Evolutionary conservation across 1,140 invertebrate species (phyloP).

Genomic region (Dreissena rostriformis): DNA sequence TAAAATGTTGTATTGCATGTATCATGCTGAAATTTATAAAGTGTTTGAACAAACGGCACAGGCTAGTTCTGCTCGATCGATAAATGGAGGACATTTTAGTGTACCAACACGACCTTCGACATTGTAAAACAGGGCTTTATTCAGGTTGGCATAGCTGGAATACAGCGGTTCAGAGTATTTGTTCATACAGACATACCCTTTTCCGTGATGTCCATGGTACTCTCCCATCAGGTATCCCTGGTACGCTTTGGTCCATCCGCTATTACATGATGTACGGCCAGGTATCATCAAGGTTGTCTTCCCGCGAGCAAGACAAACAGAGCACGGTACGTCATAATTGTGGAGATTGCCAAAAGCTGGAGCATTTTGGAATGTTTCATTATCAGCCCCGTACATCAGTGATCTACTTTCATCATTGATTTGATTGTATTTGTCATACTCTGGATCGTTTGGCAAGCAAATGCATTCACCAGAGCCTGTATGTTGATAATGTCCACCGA

Average conservation of each 20-base stretch:
- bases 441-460: no score
- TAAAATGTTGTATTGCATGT: no score
- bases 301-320: background rate
- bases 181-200: conserved; percentile 51
- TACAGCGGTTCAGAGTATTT: conserved; percentile 1
- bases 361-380: no score
- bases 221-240: background rate
- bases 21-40: no score
- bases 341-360: background rate
- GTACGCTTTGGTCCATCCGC: background rate
- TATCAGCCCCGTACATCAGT: no score
- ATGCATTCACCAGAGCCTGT: no score
- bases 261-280: background rate
- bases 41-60: no score
- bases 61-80: background rate
- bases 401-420: no score
- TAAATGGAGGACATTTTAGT: conserved; percentile 41
- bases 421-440: no score
- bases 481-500: no score
- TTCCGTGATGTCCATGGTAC: background rate
- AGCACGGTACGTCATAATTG: background rate
- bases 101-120: conserved; percentile 25
- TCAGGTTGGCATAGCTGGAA: background rate
- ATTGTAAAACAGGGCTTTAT: conserved; percentile 14
- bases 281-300: conserved; percentile 11